Conservation (phyloP, 2,113 vertebrate genomes). For the Nothocercus julius region DNA sequence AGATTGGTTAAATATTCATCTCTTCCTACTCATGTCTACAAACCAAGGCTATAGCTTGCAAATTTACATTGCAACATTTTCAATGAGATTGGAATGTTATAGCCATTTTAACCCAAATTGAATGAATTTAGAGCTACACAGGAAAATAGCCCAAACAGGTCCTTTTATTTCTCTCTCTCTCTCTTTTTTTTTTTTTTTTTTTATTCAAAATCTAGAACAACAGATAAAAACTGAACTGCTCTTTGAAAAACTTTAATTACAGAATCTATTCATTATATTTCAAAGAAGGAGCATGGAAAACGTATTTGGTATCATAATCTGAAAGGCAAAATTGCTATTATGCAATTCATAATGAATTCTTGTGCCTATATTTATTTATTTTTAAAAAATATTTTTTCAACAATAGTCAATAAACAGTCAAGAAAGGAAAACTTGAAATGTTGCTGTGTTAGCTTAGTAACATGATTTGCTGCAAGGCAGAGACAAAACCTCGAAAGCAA, state of each 20-base stretch:
- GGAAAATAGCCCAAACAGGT: not conserved
- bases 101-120: not conserved
- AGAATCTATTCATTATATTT: not conserved
- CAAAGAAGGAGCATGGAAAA: not conserved
- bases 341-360: not conserved
- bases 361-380: not conserved
- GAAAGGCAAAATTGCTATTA: not conserved
- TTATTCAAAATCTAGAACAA: not conserved
- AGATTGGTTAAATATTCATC: not conserved
- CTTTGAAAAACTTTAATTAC: not conserved
- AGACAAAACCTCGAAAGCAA: not conserved
- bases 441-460: not conserved
- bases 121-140: not conserved
- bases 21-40: not conserved
- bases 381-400: not conserved
- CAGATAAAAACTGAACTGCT: not conserved
- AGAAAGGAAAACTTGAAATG: not conserved
- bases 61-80: not conserved
- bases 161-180: not conserved
- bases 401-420: not conserved
- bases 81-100: not conserved
- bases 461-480: not conserved
- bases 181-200: not conserved
- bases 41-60: not conserved
- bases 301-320: not conserved